A percentile compares a stretch with the other conserved stretches of the same genome.
Conservation (phyloP, 2,113 vertebrate genomes). For the Aspidoscelis tigris region DNA sequence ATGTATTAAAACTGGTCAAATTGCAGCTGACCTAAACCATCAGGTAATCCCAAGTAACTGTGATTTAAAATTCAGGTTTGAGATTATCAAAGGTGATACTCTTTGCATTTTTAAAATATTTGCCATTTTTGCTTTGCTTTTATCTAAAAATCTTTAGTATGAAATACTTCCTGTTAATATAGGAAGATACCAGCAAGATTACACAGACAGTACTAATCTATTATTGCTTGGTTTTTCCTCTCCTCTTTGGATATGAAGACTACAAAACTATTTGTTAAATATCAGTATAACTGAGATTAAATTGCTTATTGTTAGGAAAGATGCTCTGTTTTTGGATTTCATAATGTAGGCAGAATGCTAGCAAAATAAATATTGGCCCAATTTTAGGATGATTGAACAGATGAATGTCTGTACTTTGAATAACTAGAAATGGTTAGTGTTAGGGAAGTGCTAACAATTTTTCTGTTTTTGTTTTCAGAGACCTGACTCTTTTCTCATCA, state of each 20-base stretch:
- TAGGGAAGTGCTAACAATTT: not conserved
- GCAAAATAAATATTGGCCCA: constrained; percentile 22
- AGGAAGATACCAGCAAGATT: not conserved
- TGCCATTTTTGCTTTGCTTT: constrained; percentile 66
- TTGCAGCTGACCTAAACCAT: constrained; percentile 58
- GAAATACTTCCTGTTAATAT: constrained; percentile 26
- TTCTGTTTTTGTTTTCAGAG: not conserved
- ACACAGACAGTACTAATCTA: not conserved
- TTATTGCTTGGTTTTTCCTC: not conserved
- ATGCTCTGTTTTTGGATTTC: not conserved
- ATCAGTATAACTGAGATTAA: not conserved
- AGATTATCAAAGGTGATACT: constrained; percentile 60
- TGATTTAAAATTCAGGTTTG: no score
- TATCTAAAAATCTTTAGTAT: constrained; percentile 59
- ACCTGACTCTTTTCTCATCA: not conserved
- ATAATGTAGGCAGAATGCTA: not conserved
- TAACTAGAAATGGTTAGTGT: not conserved
- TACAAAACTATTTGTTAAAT: not conserved
- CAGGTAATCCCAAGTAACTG: constrained; percentile 18
- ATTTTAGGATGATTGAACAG: not conserved
- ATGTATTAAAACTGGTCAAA: constrained; percentile 48
- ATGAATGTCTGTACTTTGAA: not conserved
- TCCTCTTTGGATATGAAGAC: not conserved
- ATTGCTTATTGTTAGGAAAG: not conserved
- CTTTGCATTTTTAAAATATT: constrained; percentile 58